Evolutionary conservation across 2,888 invertebrate genomes (phyloP), one percentile per base, ranked within the genome.

Genomic region (Eristalis intricaria): DNA sequence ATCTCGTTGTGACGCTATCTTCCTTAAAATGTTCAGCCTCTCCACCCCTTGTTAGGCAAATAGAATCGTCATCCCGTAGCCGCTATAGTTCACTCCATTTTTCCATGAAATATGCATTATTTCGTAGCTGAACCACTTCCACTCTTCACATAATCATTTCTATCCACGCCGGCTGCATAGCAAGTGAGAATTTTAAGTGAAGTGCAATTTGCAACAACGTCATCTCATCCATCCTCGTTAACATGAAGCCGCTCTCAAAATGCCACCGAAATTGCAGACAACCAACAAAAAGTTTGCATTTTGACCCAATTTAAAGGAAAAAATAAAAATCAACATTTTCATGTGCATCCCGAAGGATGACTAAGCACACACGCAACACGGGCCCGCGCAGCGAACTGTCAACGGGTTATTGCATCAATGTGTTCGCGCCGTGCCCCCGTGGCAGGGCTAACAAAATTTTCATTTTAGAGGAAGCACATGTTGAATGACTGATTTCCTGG

Each of bases 401-500:
- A 84, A 65, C 79, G 64, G 75, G 79, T 84, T 61, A 79, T 79
- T 75, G 65, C 66, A 75, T 63, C 75, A 70, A 79, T 58, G 23
- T 71, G 75, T 84, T 56, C 35, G 60, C 64, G 40, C 43, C 35
- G 15, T 69, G 32, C 11, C 40, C 75, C 56, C 65, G 22, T 40
- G 71, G 71, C 65, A 75, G 74, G 79, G 66, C 70, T 65, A 79
- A 79, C 79, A 61, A 75, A 56, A 76, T 76, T 75, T 75, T 80
- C 74, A 56, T 71, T 84, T 75, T 75, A 61, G 29, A 66, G 26
- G 19, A 22, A 56, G 70, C 75, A 79, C 80, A 84, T 84, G 80
- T 58, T 84, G 84, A 80, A 84, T 84, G 70, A 71, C 75, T 80
- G 61, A 71, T 75, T 71, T 80, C 56, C 66, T 70, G 56, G 69